Evolutionary conservation across 2,113 vertebrate species (phyloP).

Genomic region (Colaptes auratus): DNA sequence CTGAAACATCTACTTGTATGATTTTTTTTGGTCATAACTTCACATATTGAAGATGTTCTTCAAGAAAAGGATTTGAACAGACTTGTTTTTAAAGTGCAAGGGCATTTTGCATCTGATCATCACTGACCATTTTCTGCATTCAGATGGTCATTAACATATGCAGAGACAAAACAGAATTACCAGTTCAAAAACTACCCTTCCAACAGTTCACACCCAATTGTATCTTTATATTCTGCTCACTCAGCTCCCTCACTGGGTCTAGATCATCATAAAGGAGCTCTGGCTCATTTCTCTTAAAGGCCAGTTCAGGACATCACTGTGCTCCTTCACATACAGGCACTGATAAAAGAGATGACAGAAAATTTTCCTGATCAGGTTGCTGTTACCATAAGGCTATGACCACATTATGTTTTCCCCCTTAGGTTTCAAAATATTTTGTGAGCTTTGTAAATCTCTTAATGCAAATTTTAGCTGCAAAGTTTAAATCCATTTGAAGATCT

Average conservation of each 20-base stretch:
- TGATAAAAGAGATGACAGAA: background rate
- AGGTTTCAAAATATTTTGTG: background rate
- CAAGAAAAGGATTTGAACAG: background rate
- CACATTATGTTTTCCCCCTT: background rate
- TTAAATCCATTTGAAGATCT: background rate
- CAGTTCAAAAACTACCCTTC: background rate
- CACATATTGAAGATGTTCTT: background rate
- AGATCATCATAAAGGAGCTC: background rate
- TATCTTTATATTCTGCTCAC: background rate
- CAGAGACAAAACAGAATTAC: background rate
- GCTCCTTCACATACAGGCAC: background rate
- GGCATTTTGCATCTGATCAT: background rate
- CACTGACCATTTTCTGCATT: background rate
- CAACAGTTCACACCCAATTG: background rate
- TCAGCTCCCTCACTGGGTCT: background rate
- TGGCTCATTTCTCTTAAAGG: background rate
- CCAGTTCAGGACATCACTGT: background rate
- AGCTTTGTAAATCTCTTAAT: background rate
- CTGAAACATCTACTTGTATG: background rate
- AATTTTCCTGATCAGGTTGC: background rate
- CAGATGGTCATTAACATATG: background rate
- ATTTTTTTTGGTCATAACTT: background rate
- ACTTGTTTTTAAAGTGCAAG: background rate
- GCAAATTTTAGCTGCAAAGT: background rate
- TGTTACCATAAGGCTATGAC: background rate